phyloP scores from a whole-genome alignment of 1,140 invertebrate genomes.

The Danaus plexippus region DNA sequence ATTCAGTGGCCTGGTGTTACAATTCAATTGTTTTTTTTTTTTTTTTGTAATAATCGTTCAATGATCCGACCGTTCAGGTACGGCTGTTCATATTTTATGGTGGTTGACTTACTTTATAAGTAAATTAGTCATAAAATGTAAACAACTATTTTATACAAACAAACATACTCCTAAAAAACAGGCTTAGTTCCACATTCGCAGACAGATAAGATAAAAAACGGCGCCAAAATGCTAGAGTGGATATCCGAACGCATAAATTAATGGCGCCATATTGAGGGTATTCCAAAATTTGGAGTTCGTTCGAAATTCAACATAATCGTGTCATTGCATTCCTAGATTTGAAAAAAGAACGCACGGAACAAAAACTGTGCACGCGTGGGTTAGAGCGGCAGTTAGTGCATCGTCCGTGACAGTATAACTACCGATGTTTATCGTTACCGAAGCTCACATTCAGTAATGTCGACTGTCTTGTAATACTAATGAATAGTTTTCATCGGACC shows the following conservation, averaged over 20 bases:
- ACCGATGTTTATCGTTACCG: constrained; percentile 55
- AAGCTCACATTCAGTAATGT: constrained; percentile 24
- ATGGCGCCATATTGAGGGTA: constrained; percentile 40
- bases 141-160: too few species aligned
- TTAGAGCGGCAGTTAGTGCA: constrained; percentile 57
- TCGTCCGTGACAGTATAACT: constrained; percentile 56
- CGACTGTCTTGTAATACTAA: constrained; percentile 21
- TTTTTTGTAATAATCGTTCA: constrained; percentile 12
- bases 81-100: too few species aligned
- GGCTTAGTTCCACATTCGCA: background rate
- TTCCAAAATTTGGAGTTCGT: constrained; percentile 29
- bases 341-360: constrained; percentile 30
- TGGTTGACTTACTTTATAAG: too few species aligned
- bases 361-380: constrained; percentile 60
- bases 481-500: constrained; percentile 25
- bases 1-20: constrained; percentile 24
- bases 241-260: constrained; percentile 43
- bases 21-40: constrained; percentile 20
- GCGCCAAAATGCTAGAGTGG: constrained; percentile 40
- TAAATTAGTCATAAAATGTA: too few species aligned
- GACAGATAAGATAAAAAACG: constrained; percentile 29
- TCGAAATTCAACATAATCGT: constrained; percentile 7
- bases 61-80: background rate
- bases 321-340: constrained; percentile 1
- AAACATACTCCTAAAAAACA: too few species aligned